phyloP scores from a whole-genome alignment of 2,113 vertebrate species.

The Ivindomyrus marchei region DNA sequence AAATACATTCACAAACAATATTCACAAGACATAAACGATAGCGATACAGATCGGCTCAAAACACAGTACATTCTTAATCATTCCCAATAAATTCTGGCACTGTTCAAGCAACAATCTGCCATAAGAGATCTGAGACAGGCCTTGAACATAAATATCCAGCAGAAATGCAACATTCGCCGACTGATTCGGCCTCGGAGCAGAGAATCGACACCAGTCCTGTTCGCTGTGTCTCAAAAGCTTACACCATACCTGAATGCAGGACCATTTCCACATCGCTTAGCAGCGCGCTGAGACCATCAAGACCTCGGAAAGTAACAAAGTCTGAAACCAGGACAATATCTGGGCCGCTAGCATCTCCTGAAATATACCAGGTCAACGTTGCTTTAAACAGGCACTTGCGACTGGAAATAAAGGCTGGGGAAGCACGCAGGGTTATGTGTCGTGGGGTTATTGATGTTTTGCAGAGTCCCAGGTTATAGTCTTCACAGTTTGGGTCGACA shows the following conservation, averaged over 20 bases:
- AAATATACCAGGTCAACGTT: neutral
- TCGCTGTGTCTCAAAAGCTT: neutral
- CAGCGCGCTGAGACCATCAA: neutral
- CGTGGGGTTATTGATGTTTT: conserved; percentile 66
- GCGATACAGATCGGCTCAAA: neutral
- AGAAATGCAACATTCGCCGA: neutral
- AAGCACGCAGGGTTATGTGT: neutral
- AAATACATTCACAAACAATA: neutral
- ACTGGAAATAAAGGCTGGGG: neutral
- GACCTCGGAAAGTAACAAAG: neutral
- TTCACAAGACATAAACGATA: neutral
- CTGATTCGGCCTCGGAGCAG: neutral
- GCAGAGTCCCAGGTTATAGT: conserved; percentile 91
- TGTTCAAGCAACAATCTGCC: neutral
- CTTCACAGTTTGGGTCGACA: conserved; percentile 79
- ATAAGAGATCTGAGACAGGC: neutral
- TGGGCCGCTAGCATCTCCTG: neutral
- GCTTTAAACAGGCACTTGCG: conserved; percentile 4
- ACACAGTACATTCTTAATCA: neutral
- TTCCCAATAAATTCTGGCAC: neutral
- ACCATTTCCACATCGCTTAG: neutral
- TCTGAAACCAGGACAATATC: neutral
- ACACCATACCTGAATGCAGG: neutral
- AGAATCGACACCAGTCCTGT: neutral
- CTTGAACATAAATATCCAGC: neutral